phyloP scores from a whole-genome alignment of 2,797 vertebrate genomes.

The Cuculus canorus region DNA sequence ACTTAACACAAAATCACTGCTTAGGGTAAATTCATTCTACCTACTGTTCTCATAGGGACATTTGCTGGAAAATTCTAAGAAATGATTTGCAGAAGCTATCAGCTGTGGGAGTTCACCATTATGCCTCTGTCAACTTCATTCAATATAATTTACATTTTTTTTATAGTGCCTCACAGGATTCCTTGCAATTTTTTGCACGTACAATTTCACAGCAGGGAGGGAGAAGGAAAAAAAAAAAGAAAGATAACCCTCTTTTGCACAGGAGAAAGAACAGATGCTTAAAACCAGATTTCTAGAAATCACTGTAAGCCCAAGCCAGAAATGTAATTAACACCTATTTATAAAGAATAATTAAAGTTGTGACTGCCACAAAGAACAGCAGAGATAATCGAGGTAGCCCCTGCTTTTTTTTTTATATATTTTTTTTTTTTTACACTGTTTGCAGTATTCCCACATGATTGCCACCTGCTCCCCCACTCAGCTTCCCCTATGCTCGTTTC shows the following conservation, averaged over 20 bases:
- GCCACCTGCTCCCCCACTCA: conserved; percentile 87
- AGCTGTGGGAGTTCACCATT: conserved; percentile 79
- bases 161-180: conserved; percentile 75
- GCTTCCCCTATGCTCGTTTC: conserved; percentile 87
- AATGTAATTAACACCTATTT: conserved; percentile 88
- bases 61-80: conserved; percentile 79
- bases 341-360: conserved; percentile 88
- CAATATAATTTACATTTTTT: conserved; percentile 78
- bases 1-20: conserved; percentile 74
- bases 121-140: conserved; percentile 79
- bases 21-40: conserved; percentile 75
- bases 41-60: conserved; percentile 73
- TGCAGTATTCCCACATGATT: conserved; percentile 87
- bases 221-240: background rate
- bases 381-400: conserved; percentile 82
- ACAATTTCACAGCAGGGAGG: conserved; percentile 78
- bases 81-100: conserved; percentile 77
- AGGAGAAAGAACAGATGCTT: conserved; percentile 81
- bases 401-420: conserved; percentile 34
- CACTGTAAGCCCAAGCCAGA: conserved; percentile 79
- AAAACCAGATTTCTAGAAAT: conserved; percentile 81
- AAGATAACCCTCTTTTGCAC: conserved; percentile 59
- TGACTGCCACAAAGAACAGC: conserved; percentile 82
- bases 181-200: conserved; percentile 77
- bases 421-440: conserved; percentile 76